Percentiles rank a stretch among this genome's conserved stretches.
phyloP scores from a whole-genome alignment of 2,797 vertebrate genomes.

The Alosa sapidissima region DNA sequence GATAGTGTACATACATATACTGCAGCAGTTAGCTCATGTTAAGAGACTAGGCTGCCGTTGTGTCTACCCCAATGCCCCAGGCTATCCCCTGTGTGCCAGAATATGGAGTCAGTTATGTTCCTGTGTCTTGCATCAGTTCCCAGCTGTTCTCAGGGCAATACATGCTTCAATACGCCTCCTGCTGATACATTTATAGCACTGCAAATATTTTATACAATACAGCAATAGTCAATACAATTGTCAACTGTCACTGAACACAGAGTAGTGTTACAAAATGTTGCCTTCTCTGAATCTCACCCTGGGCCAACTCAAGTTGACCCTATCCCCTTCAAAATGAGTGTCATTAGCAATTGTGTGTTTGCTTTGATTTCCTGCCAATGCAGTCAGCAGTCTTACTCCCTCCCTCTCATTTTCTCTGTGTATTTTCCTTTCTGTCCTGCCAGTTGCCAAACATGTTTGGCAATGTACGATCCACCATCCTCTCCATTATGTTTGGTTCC shows the following conservation, averaged over 20 bases:
- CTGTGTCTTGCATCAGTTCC: not conserved
- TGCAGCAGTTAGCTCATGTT: not conserved
- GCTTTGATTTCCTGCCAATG: not conserved
- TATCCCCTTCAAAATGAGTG: not conserved
- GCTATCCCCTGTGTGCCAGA: not conserved
- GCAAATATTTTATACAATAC: not conserved
- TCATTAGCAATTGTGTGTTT: not conserved
- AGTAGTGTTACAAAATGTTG: not conserved
- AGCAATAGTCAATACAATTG: not conserved
- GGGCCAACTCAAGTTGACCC: not conserved
- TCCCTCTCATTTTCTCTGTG: not conserved
- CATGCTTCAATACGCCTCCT: not conserved
- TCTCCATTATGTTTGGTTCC: constrained; percentile 87
- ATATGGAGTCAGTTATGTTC: not conserved
- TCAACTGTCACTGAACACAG: not conserved
- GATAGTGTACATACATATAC: too few relatives aligned
- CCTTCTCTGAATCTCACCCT: not conserved
- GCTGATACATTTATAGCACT: not conserved
- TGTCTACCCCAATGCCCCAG: not conserved
- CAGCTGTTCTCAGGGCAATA: not conserved
- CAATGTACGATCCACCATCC: constrained; percentile 80
- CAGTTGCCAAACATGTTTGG: constrained; percentile 89
- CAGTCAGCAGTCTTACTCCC: not conserved
- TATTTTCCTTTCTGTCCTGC: constrained; percentile 15
- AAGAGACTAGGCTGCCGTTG: not conserved